A percentile compares a stretch with the other conserved stretches of the same genome.
Evolutionary conservation across 1,140 invertebrate species (phyloP).

Genomic region (Drosophila melanogaster): Release_6_plus_ISO1_MT NC_004354.4:1373501-1374000

Average conservation of each 20-base stretch:
- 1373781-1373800: conserved; percentile 28
- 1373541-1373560: not conserved
- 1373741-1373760: conserved; percentile 9
- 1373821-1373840: conserved; percentile 13
- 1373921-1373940: not conserved
- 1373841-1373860: conserved; percentile 2
- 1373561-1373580: not conserved
- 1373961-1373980: conserved; percentile 11
- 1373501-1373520: not conserved
- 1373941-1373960: conserved; percentile 15
- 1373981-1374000: conserved; percentile 31
- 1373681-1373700: conserved; percentile 20
- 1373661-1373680: conserved; percentile 13
- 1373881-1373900: conserved; percentile 25
- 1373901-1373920: conserved; percentile 20
- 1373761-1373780: conserved; percentile 48
- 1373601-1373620: not conserved
- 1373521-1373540: not conserved
- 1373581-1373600: not conserved
- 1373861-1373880: conserved; percentile 26
- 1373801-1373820: conserved; percentile 8
- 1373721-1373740: not conserved
- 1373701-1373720: conserved; percentile 12
- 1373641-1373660: conserved; percentile 35
- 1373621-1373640: conserved; percentile 19